Percentiles rank a stretch among this genome's conserved stretches.
These are phyloP conservation scores for Gadus macrocephalus DNA, from an alignment of 2,113 vertebrate species.

Conservation along the genomic window DNA sequence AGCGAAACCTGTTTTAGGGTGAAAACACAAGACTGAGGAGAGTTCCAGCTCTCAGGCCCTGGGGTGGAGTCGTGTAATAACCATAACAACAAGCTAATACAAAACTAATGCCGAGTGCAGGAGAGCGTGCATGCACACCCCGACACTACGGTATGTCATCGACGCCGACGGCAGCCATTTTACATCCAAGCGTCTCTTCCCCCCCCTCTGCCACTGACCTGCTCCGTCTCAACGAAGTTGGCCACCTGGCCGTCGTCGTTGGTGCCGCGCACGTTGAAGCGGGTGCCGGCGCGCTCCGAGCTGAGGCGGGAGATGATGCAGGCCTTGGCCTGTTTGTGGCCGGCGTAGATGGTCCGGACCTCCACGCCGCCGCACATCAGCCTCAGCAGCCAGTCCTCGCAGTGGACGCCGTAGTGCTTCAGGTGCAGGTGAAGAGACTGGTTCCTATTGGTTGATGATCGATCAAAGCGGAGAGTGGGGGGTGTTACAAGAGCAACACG, in stretches of 20 bases:
- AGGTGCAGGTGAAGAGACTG: constrained; percentile 94
- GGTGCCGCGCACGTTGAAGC: constrained; percentile 95
- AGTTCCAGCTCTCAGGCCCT: too few relatives aligned
- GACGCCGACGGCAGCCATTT: too few relatives aligned
- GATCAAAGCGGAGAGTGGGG: too few relatives aligned
- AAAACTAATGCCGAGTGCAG: neutral
- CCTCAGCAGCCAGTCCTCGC: constrained; percentile 91
- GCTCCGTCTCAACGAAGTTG: constrained; percentile 98
- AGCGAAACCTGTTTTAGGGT: neutral
- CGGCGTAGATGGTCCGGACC: constrained; percentile 95
- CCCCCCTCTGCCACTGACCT: constrained; percentile 68
- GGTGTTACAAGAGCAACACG: too few relatives aligned
- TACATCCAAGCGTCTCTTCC: too few relatives aligned
- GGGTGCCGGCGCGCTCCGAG: constrained; percentile 92
- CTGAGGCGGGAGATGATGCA: constrained; percentile 95
- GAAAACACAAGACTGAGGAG: neutral
- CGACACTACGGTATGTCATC: neutral
- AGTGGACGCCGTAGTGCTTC: constrained; percentile 96
- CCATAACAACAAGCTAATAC: neutral
- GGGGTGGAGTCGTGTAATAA: too few relatives aligned
- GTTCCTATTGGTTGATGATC: constrained; percentile 75
- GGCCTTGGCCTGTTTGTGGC: constrained; percentile 96
- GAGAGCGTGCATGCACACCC: neutral
- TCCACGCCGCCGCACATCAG: constrained; percentile 98
- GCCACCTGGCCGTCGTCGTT: constrained; percentile 96